Evolutionary conservation across 2,113 vertebrate genomes (phyloP).

Genomic region (Etheostoma cragini): DNA sequence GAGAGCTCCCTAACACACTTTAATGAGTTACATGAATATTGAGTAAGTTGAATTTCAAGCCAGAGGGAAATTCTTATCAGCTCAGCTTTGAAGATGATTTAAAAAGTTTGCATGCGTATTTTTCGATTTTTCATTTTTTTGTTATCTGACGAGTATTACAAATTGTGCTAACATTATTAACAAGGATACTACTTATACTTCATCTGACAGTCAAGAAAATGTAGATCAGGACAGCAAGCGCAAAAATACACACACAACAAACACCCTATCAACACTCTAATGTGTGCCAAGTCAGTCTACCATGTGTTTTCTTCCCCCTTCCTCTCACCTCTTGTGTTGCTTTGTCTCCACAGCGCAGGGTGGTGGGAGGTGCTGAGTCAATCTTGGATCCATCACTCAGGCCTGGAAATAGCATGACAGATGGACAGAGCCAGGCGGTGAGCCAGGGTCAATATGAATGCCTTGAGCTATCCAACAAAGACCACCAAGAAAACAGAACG

Average conservation of each 20-base stretch:
- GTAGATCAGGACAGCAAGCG: slow-evolving; percentile 17
- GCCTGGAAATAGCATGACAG: slow-evolving; percentile 55
- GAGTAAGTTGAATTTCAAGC: slow-evolving; percentile 39
- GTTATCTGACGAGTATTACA: no score
- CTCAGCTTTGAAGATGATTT: slow-evolving; percentile 29
- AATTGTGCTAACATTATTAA: background rate
- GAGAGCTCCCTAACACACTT: slow-evolving; percentile 45
- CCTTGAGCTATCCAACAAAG: slow-evolving; percentile 68
- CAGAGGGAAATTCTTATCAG: slow-evolving; percentile 28
- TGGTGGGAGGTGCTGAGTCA: slow-evolving; percentile 48
- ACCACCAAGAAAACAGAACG: slow-evolving; percentile 73
- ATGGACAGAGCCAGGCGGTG: slow-evolving; percentile 54
- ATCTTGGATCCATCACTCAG: slow-evolving; percentile 64
- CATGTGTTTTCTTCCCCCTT: background rate
- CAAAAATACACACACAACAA: slow-evolving; percentile 7
- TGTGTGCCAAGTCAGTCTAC: background rate
- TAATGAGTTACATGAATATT: slow-evolving; percentile 41
- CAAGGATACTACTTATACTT: slow-evolving; percentile 8
- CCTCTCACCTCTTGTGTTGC: slow-evolving; percentile 27
- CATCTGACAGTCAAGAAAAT: background rate
- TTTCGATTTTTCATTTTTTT: background rate
- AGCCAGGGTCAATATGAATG: slow-evolving; percentile 77
- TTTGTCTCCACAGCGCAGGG: slow-evolving; percentile 73
- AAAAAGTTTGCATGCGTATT: slow-evolving; percentile 2
- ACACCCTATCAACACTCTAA: background rate